Percentiles rank a stretch among this genome's conserved stretches.
Conservation (phyloP, 2,888 invertebrate genomes). For the Pyrocoelia pectoralis region DNA sequence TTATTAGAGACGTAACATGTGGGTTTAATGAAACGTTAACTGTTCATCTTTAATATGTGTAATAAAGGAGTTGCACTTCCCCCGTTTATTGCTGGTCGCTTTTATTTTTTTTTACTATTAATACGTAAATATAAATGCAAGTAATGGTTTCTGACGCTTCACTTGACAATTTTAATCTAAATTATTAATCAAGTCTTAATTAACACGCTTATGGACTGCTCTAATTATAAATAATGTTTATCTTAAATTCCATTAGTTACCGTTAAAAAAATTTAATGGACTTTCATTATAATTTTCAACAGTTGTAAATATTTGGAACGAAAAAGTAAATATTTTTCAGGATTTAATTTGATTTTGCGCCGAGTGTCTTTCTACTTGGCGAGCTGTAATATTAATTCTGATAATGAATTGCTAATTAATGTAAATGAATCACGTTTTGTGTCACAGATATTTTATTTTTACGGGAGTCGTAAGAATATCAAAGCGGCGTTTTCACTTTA, state of each 20-base stretch:
- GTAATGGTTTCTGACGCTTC: conserved; percentile 10
- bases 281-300: background rate
- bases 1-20: conserved; percentile 14
- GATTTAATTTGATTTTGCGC: background rate
- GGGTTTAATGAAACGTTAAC: conserved; percentile 27
- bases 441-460: background rate
- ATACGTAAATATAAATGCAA: conserved; percentile 21
- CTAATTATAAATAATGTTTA: conserved; percentile 19
- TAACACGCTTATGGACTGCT: conserved; percentile 19
- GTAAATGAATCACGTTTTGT: background rate
- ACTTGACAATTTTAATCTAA: conserved; percentile 15
- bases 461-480: background rate
- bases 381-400: background rate
- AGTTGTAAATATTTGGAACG: background rate
- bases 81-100: conserved; percentile 17
- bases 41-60: conserved; percentile 18
- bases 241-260: conserved; percentile 8
- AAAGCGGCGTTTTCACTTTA: background rate
- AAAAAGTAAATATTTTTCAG: background rate
- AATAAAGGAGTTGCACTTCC: conserved; percentile 18
- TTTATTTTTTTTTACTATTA: conserved; percentile 16
- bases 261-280: background rate
- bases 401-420: background rate
- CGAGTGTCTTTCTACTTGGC: background rate
- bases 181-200: conserved; percentile 28